Base-by-base conservation (phyloP, 1,140 invertebrate species). In the Antheraea mylitta region DNA sequence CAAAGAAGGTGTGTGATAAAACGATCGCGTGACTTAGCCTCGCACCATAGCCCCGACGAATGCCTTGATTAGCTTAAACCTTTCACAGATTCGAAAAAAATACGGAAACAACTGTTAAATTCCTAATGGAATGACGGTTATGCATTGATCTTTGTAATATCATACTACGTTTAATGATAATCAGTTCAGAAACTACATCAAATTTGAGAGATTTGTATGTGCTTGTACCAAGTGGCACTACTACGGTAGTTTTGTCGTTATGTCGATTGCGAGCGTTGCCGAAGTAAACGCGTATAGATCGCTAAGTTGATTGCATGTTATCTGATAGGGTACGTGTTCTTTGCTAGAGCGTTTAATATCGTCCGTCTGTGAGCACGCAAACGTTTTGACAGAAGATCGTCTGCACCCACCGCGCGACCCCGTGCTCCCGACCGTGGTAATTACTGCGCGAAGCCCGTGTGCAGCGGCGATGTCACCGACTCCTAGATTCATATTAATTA, bases 271-370 rank as follows among this genome's bases (percentile, higher is more conserved):
- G 71, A 83, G 83, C 83, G 87, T 82, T 86, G 86, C 86, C 88
- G 88, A 89, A 83, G 87, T 90, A 88, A 85, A 89, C 79, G 86
- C 83, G 88, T 90, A 87, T 90, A 92, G 90, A 92, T 92, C 87
- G 90, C 90, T 84, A 90, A 92, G 88, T 90, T 90, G 90, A 92
- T 92, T 90, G 88, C 87, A 90, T 85, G 86, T 83, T 90, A 92
- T 92, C 89, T 85, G 88, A 90, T 90, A 86, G 85, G 83, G 87
- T 85, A 85, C 88, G 88, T 85, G 83, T 87, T 90, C 85, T 89
- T 89, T 83, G 87, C 87, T 30, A 30, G 86, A 87, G 85, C 88
- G 83, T 90, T 90, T 89, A 90, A 89, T 89, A 83, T 85, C 80
- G 82, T 85, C 82, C 80, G 82, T 77, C 74, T 75, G 81, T 79